A percentile compares a stretch with the other conserved stretches of the same genome.
phyloP scores from a whole-genome alignment of 2,888 invertebrate species.

The Gymnosoma rotundatum region DNA sequence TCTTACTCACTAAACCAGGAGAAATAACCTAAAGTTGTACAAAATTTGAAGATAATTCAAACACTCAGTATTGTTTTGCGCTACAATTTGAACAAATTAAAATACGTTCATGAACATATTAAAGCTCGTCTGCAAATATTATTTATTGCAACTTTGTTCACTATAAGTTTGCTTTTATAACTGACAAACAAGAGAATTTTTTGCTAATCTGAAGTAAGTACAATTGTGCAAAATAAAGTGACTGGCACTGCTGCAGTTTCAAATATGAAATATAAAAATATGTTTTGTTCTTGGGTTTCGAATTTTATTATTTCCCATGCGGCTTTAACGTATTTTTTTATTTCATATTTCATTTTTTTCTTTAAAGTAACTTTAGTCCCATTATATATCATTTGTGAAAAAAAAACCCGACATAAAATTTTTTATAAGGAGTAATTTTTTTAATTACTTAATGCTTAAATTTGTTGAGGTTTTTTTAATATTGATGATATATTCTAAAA shows the following conservation, averaged over 20 bases:
- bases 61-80: too few relatives aligned
- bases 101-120: neutral
- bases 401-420: slow-evolving; percentile 42
- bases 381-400: slow-evolving; percentile 54
- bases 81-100: neutral
- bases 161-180: slow-evolving; percentile 22
- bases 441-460: slow-evolving; percentile 30
- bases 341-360: neutral
- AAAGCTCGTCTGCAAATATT: neutral
- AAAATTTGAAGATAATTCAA: neutral
- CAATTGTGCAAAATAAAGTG: neutral
- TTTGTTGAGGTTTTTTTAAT: slow-evolving; percentile 32
- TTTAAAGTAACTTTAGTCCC: slow-evolving; percentile 6
- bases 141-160: neutral
- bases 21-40: slow-evolving; percentile 52
- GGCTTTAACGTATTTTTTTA: too few relatives aligned
- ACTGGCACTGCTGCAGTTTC: neutral
- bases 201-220: neutral
- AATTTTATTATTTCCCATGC: slow-evolving; percentile 33
- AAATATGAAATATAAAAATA: slow-evolving; percentile 20
- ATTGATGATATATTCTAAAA: slow-evolving; percentile 49
- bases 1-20: too few relatives aligned
- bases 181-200: neutral
- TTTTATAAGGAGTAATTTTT: slow-evolving; percentile 47
- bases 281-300: too few relatives aligned